phyloP scores from a whole-genome alignment of 2,888 invertebrate genomes.

The Gymnoscelis rufifasciata region DNA sequence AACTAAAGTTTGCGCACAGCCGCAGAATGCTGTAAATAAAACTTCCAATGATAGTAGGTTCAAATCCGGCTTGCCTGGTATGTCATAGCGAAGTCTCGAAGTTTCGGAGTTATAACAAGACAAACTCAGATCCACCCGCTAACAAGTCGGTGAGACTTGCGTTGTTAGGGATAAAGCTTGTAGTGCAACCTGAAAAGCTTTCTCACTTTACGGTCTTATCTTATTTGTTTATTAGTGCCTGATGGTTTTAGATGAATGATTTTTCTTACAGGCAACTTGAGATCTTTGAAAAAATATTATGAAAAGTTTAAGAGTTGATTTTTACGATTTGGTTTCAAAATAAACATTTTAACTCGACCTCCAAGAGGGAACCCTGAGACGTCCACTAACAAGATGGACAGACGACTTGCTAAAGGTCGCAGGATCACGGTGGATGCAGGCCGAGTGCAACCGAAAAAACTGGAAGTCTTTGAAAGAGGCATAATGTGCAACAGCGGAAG shows the following conservation, averaged over 20 bases:
- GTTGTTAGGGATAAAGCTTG: constrained; percentile 37
- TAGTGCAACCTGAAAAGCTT: constrained; percentile 5
- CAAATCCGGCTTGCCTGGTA: constrained; percentile 26
- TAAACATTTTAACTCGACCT: no score
- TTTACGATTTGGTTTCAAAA: no score
- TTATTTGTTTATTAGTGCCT: background rate
- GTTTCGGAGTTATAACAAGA: constrained; percentile 57
- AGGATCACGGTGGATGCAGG: no score
- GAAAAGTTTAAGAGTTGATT: background rate
- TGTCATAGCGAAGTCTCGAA: constrained; percentile 31
- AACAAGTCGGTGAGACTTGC: constrained; percentile 46
- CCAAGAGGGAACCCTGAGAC: no score
- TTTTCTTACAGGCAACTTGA: no score
- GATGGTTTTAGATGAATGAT: background rate
- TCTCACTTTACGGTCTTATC: constrained; percentile 3
- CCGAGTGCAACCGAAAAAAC: no score
- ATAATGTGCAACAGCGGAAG: no score
- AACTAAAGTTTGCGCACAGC: constrained; percentile 11
- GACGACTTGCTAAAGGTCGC: no score
- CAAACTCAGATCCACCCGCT: constrained; percentile 54
- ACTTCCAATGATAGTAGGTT: constrained; percentile 23
- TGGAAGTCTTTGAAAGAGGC: no score
- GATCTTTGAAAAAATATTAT: no score
- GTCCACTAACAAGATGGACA: no score
- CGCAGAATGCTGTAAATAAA: constrained; percentile 19